These are phyloP conservation scores for Panurus biarmicus DNA, from an alignment of 2,113 vertebrate genomes.

Conservation along the genomic window DNA sequence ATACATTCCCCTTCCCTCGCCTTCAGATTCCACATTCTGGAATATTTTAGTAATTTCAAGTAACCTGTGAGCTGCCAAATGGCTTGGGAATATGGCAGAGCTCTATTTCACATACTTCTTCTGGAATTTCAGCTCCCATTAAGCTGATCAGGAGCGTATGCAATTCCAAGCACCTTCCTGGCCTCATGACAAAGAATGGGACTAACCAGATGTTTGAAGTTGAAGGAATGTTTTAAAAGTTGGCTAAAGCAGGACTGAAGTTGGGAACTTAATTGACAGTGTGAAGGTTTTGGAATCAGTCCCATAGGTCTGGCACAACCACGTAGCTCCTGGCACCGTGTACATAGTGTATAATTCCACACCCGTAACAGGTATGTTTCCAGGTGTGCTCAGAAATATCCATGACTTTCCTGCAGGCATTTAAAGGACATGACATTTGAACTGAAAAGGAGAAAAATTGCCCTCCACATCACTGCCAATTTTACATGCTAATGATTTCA, in stretches of 20 bases:
- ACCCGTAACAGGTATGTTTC: neutral
- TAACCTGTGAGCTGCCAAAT: neutral
- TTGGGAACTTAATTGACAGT: neutral
- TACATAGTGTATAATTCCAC: rapidly evolving
- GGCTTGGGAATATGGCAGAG: neutral
- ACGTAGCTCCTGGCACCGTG: neutral
- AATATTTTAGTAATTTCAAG: neutral
- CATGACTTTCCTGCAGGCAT: neutral
- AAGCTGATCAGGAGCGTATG: neutral
- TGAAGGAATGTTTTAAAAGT: neutral
- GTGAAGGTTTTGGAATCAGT: neutral
- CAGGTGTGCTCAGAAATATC: neutral
- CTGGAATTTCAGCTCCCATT: neutral
- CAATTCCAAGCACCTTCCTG: neutral
- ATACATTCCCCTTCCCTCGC: neutral
- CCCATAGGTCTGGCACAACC: neutral
- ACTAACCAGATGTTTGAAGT: neutral
- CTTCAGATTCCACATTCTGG: neutral
- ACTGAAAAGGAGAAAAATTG: neutral
- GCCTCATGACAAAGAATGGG: neutral
- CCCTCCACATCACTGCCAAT: neutral
- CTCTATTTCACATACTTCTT: neutral
- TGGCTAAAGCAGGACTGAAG: neutral
- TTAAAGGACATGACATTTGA: neutral
- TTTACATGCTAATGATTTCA: neutral